Percentiles rank a stretch among this genome's conserved stretches.
These are phyloP conservation scores for Pelodytes ibericus DNA, from an alignment of 2,797 vertebrate species.

Conservation along the genomic window DNA sequence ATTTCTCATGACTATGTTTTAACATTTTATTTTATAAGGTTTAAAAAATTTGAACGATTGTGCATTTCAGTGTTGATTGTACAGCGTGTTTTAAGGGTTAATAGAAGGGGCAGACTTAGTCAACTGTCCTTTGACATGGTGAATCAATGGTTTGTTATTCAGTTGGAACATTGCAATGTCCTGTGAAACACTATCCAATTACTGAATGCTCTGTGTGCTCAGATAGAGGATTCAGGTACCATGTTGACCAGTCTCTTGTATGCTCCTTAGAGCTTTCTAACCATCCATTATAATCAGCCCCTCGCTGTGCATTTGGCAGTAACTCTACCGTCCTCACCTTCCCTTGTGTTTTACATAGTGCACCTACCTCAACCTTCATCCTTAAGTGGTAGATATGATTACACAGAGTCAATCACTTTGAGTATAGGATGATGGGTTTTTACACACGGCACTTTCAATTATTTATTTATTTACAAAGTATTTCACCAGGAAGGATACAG, in stretches of 20 bases:
- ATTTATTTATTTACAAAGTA: no score
- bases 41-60: no score
- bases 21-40: no score
- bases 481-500: no score
- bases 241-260: neutral
- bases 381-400: slow-evolving; percentile 19
- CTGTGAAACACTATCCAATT: neutral
- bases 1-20: no score
- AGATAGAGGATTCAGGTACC: neutral
- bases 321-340: slow-evolving; percentile 1
- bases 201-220: neutral
- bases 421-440: slow-evolving; percentile 13
- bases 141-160: neutral
- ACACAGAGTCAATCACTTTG: slow-evolving; percentile 5
- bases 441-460: neutral
- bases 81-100: no score
- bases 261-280: neutral
- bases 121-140: neutral
- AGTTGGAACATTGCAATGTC: neutral
- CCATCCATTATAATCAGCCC: slow-evolving; percentile 39
- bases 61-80: no score
- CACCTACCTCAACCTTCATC: neutral
- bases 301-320: slow-evolving; percentile 26
- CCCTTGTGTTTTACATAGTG: slow-evolving; percentile 12
- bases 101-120: no score